A percentile compares a stretch with the other conserved stretches of the same genome.
Conservation (phyloP, 2,797 vertebrate species). For the Nyctibius grandis region DNA sequence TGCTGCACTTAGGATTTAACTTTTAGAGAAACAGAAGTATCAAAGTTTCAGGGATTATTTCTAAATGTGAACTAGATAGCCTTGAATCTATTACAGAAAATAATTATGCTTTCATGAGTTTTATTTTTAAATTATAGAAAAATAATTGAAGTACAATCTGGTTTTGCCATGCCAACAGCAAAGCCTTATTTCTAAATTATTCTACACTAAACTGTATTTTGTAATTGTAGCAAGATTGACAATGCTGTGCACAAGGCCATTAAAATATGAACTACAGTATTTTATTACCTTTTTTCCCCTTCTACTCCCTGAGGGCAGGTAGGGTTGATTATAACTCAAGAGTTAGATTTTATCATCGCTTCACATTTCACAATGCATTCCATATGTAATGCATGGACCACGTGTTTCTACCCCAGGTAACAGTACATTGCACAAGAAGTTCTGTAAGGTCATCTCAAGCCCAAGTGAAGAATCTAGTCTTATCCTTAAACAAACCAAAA, state of each 20-base stretch:
- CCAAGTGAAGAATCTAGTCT: not conserved
- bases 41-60: not conserved
- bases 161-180: not conserved
- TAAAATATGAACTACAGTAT: not conserved
- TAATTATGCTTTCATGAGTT: not conserved
- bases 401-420: not conserved
- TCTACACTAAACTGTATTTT: not conserved
- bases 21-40: not conserved
- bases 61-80: not conserved
- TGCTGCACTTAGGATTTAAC: not conserved
- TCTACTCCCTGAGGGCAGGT: not conserved
- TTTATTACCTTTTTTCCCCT: not conserved
- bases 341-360: constrained; percentile 25
- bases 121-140: not conserved
- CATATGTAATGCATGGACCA: not conserved
- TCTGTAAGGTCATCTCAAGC: not conserved
- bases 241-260: not conserved
- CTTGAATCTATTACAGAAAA: not conserved
- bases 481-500: not conserved
- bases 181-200: not conserved
- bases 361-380: not conserved
- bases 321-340: not conserved
- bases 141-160: not conserved
- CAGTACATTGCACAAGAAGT: not conserved
- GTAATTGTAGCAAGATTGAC: not conserved